Percentiles rank a stretch among this genome's conserved stretches.
phyloP scores from a whole-genome alignment of 2,888 invertebrate genomes.

The Theristus sp. region DNA sequence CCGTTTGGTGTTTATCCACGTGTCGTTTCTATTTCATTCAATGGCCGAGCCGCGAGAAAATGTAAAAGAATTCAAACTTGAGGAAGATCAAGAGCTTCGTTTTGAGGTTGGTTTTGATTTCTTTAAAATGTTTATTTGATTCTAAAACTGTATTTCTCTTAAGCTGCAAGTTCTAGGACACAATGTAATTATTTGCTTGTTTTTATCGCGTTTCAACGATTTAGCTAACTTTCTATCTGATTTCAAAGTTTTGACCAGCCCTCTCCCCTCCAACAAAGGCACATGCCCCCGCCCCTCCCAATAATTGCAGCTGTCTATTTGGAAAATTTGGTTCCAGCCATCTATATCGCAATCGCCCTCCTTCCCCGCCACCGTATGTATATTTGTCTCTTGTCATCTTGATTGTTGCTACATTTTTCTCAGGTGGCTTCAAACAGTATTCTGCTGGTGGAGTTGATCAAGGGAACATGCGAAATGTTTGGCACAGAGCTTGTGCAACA shows the following conservation, averaged over 20 bases:
- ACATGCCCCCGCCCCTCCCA: not conserved
- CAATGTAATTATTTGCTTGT: not conserved
- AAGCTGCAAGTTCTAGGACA: not conserved
- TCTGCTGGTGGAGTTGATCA: conserved; percentile 46
- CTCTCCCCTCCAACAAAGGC: not conserved
- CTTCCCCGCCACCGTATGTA: not conserved
- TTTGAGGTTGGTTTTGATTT: conserved; percentile 13
- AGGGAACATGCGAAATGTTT: conserved; percentile 82
- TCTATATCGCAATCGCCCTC: too few relatives aligned
- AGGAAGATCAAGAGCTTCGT: conserved; percentile 21
- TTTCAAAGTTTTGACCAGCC: too few relatives aligned
- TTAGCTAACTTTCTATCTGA: too few relatives aligned
- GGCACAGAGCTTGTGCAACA: conserved; percentile 85
- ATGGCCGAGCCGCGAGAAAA: too few relatives aligned
- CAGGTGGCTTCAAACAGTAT: conserved; percentile 12
- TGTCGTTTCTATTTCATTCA: too few relatives aligned
- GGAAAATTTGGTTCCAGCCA: too few relatives aligned
- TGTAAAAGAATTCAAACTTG: conserved; percentile 12
- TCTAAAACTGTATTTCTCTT: too few relatives aligned
- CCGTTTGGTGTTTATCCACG: too few relatives aligned
- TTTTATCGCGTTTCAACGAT: too few relatives aligned
- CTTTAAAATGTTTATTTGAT: not conserved
- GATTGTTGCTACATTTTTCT: conserved; percentile 3
- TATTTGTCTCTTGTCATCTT: not conserved
- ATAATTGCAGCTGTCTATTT: too few relatives aligned